Evolutionary conservation across 2,113 vertebrate species (phyloP).

Genomic region (Sinosuthora webbiana): DNA sequence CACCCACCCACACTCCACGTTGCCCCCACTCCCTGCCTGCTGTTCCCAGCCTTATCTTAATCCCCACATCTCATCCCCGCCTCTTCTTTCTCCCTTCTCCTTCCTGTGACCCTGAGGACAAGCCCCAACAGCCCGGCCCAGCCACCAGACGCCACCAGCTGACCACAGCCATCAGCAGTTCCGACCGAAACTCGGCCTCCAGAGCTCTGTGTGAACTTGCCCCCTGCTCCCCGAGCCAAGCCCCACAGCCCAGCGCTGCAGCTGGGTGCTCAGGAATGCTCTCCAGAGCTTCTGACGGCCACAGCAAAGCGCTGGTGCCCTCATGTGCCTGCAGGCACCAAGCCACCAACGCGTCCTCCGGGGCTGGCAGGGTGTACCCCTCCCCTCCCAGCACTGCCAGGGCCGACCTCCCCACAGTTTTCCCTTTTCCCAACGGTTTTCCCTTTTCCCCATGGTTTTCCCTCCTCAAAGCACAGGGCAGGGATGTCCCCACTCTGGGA

Average conservation of each 20-base stretch:
- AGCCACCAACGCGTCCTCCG: not conserved
- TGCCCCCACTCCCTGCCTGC: not conserved
- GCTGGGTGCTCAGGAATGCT: not conserved
- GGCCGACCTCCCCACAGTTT: not conserved
- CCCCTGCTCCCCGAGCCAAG: slow-evolving; percentile 4
- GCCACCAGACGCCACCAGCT: slow-evolving; percentile 14
- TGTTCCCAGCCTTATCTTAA: not conserved
- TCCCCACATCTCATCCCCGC: not conserved
- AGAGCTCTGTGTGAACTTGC: slow-evolving; percentile 42
- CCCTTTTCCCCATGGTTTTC: not conserved
- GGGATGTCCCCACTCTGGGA: not conserved
- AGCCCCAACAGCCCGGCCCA: not conserved
- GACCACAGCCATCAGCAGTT: slow-evolving; percentile 45
- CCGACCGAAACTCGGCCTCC: slow-evolving; percentile 23
- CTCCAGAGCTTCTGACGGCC: not conserved
- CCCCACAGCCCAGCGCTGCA: not conserved
- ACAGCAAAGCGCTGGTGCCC: slow-evolving; percentile 45
- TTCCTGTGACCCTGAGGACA: slow-evolving; percentile 18
- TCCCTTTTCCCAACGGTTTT: not conserved
- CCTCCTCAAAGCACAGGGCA: not conserved
- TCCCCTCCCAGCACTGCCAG: not conserved
- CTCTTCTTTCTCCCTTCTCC: not conserved
- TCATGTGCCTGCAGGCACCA: not conserved
- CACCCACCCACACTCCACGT: not conserved
- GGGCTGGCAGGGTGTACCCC: not conserved